Base-by-base conservation (phyloP, 1,140 invertebrate genomes). In the Forficula auricularia region DNA sequence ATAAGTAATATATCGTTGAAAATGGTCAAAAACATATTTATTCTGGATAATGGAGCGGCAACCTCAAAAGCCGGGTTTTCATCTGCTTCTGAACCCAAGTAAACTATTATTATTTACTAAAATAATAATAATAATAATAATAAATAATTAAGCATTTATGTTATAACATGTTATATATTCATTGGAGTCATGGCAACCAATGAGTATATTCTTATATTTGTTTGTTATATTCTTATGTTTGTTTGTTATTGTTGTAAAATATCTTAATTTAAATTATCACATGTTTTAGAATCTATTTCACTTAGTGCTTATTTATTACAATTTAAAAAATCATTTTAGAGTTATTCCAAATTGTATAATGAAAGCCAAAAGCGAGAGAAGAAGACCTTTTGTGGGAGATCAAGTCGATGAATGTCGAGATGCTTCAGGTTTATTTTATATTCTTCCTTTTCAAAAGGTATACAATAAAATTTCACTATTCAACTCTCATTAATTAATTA, bases 401-500 rank as follows among this genome's bases (percentile, higher is more conserved):
- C 88, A 87, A 65, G 77, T 96, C 15, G 85, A 96, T 45, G 92
- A 98, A 49, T 98, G 92, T 57, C 72, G 91, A 37, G 95, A 99
- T 60, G 78, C 85, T 2, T 95, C 91, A 0, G 86, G 89, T 2
- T 60, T 98, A 1, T 99, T 80, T 64, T 98, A 92, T 54, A 79
- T 95, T 30, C 62, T 96, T 44, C 84, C 92, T 0, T 95, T 88
- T 62, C 89, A 97, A 64, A 92, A 89, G 55, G 75, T 75, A 53
- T 48, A 40, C 46, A 35, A 16, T 16, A 34, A n/a, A 27, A 27
- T 27, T 27, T 27, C 10, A 27, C 22, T 27, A 6, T 27, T 27
- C n/a, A n/a, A n/a, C n/a, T n/a, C n/a, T n/a, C n/a, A n/a, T n/a
- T n/a, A n/a, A n/a, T n/a, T n/a, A n/a, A n/a, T n/a, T n/a, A n/a